Conservation (phyloP, 2,888 invertebrate genomes). For the Apotomis betuletana region DNA sequence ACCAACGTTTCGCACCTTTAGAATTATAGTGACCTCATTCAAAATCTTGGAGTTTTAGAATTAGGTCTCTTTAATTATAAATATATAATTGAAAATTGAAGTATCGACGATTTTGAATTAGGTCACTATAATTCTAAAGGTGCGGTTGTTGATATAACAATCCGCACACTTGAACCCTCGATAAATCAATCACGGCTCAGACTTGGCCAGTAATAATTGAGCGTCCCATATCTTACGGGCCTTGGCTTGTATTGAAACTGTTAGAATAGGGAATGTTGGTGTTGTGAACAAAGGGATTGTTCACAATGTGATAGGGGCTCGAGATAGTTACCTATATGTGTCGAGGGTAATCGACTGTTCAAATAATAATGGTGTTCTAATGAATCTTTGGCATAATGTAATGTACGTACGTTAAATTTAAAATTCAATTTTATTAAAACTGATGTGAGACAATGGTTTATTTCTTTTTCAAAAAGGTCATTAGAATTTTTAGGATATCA, state of each 20-base stretch:
- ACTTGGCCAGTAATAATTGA: conserved; percentile 31
- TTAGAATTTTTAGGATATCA: no score
- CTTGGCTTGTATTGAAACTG: conserved; percentile 26
- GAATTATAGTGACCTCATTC: no score
- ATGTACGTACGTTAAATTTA: background rate
- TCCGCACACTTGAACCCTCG: background rate
- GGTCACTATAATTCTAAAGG: background rate
- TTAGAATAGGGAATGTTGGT: conserved; percentile 36
- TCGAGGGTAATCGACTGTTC: conserved; percentile 4
- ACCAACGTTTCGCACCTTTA: no score
- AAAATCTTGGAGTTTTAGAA: no score
- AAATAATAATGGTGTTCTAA: background rate
- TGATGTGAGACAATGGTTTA: no score
- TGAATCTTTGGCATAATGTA: background rate
- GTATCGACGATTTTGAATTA: no score
- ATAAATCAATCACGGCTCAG: conserved; percentile 36
- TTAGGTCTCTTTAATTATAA: no score
- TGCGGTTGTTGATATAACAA: background rate
- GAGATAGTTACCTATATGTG: conserved; percentile 18
- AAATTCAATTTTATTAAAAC: no score
- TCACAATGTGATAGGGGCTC: conserved; percentile 8
- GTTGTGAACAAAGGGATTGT: conserved; percentile 30
- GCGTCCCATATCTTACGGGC: conserved; percentile 29
- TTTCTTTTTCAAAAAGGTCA: no score
- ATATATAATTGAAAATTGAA: no score